Base-by-base conservation (phyloP, 2,113 vertebrate species). In the Lagenorhynchus albirostris region DNA sequence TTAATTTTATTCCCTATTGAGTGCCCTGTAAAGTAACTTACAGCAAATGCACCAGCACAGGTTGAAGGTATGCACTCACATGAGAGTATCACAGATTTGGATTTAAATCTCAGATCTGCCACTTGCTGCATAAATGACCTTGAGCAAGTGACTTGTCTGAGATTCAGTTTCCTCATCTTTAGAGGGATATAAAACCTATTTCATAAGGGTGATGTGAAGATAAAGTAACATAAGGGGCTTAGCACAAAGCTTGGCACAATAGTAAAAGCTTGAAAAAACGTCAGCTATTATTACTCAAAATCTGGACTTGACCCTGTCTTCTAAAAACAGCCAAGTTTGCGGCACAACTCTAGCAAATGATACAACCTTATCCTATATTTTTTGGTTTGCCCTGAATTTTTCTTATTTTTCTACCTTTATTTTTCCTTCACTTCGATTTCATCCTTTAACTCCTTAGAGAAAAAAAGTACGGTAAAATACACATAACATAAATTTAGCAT, bases 161-260 rank as follows among this genome's bases (percentile, higher is more conserved):
- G 80, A 84, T 29, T 92, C 68, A 55, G 18, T 84, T 82, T 92
- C 82, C 65, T 92, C 38, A 93, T 63, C 65, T 91, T 81, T 76
- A 36, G 31, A 95, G 47, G 21, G 18, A 68, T 80, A 83, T 58
- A 84, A 96, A 96, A 55, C 15, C 53, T 53, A 60, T 12, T 91
- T 74, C 47, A n/a, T 38, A 70, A 87, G 33, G 20, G 36, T 80
- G 33, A 67, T 50, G 65, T 25, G n/a, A 63, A 74, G 26, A 71
- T 62, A 65, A 62, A 58, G 47, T 21, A 83, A 96, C n/a, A 25
- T 23, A 82, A 44, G 77, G 23, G 44, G 36, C 38, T 94, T 20
- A 86, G 71, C 50, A 80, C 31, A 94, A 58, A 62, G 70, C 33
- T 4, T 73, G 33, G 58, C 38, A 91, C 20, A 77, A 50, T 0